These are phyloP conservation scores for Rotaria macrura DNA, from an alignment of 2,888 invertebrate species.

Conservation along the genomic window DNA sequence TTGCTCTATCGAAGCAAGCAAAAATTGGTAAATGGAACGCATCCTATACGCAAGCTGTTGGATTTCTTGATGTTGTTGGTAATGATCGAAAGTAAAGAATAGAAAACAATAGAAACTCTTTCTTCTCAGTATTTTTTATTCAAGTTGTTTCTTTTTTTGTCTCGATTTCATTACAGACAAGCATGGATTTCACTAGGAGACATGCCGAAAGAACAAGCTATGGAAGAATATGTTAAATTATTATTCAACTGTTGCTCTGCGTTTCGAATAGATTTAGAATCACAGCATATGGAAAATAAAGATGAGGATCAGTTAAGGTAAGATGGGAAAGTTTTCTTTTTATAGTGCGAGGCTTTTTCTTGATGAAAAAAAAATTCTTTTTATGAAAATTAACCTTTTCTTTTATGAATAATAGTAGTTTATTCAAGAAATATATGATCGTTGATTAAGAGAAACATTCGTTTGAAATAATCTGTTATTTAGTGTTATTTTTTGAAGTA, in stretches of 20 bases:
- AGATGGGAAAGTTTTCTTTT: background rate
- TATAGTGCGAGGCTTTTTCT: too few species aligned
- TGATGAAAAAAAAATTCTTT: background rate
- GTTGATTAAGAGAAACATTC: too few species aligned
- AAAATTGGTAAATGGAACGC: constrained; percentile 63
- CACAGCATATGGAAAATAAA: constrained; percentile 75
- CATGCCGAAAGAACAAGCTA: constrained; percentile 72
- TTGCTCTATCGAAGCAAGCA: constrained; percentile 83
- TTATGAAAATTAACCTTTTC: too few species aligned
- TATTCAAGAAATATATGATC: too few species aligned
- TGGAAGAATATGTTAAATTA: constrained; percentile 78
- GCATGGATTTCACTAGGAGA: constrained; percentile 86
- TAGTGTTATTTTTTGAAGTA: too few species aligned
- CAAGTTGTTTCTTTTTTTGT: background rate
- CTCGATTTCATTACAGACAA: constrained; percentile 54
- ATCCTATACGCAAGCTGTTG: constrained; percentile 61
- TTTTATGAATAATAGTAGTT: too few species aligned
- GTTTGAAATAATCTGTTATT: too few species aligned
- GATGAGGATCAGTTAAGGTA: constrained; percentile 56
- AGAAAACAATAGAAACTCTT: too few species aligned
- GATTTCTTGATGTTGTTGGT: constrained; percentile 87
- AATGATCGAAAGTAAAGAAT: constrained; percentile 64
- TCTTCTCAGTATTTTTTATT: constrained; percentile 21
- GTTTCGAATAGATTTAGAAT: constrained; percentile 78
- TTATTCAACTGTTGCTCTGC: constrained; percentile 76